phyloP scores from a whole-genome alignment of 2,888 invertebrate species.

The Cerastoderma edule region DNA sequence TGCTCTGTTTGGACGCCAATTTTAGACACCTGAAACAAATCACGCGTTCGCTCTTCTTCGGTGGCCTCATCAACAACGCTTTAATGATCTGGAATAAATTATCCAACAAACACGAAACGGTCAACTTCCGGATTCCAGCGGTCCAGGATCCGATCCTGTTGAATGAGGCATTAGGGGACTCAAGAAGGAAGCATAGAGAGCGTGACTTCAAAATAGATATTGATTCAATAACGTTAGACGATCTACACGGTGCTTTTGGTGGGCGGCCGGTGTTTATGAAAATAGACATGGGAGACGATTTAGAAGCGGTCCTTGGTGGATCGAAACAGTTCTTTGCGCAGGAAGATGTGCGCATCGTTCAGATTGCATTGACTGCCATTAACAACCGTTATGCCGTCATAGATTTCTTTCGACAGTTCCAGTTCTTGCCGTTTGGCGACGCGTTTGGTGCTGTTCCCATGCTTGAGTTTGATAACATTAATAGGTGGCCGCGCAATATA shows the following conservation, averaged over 20 bases:
- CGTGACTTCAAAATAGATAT: background rate
- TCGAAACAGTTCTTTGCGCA: conserved; percentile 4
- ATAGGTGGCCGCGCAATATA: too few species aligned
- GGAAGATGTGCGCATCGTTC: conserved; percentile 9
- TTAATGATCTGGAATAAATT: conserved; percentile 16
- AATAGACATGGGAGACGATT: background rate
- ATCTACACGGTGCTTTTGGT: background rate
- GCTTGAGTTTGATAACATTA: too few species aligned
- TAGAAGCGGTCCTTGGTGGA: conserved; percentile 1
- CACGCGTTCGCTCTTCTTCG: background rate
- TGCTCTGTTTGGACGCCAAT: conserved; percentile 13
- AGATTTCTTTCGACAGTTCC: background rate
- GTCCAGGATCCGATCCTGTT: background rate
- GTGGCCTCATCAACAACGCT: background rate
- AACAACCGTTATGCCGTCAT: background rate
- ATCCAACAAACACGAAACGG: conserved; percentile 3
- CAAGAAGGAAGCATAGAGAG: background rate
- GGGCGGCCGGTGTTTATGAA: background rate
- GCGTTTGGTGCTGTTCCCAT: too few species aligned
- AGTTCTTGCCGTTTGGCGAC: background rate
- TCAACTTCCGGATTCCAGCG: background rate
- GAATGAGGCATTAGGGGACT: background rate
- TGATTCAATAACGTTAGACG: background rate
- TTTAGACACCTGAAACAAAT: conserved; percentile 1
- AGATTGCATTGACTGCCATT: background rate